Conservation (phyloP, 2,888 invertebrate species). For the Tenthredo livida region DNA sequence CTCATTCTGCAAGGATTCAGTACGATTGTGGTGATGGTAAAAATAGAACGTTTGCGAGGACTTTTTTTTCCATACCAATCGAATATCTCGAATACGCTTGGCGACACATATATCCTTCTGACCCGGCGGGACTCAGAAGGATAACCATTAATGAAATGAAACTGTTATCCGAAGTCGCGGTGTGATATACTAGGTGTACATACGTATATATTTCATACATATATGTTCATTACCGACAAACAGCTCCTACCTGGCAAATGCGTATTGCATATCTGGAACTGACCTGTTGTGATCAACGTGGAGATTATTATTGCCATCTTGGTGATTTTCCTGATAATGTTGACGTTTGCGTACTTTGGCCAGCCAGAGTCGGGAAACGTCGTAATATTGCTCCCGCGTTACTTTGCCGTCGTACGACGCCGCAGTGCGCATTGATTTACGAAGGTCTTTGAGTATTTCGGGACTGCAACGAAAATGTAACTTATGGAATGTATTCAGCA, state of each 20-base stretch:
- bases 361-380: constrained; percentile 62
- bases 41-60: neutral
- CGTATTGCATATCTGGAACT: constrained; percentile 18
- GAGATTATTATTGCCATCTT: constrained; percentile 63
- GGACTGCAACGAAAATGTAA: constrained; percentile 15
- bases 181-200: neutral
- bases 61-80: neutral
- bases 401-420: constrained; percentile 58
- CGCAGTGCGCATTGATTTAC: constrained; percentile 57
- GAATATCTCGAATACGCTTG: neutral
- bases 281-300: constrained; percentile 56
- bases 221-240: neutral
- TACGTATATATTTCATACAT: too few relatives aligned
- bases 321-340: constrained; percentile 28
- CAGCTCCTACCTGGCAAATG: neutral
- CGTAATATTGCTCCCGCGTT: constrained; percentile 61
- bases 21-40: neutral
- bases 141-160: neutral
- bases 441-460: constrained; percentile 58
- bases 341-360: constrained; percentile 54
- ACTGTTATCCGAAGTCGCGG: neutral
- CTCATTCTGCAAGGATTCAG: neutral
- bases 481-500: neutral
- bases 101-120: neutral
- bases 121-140: neutral